Evolutionary conservation across 2,888 invertebrate species (phyloP), one percentile per base, ranked within the genome.

Genomic region (Ennomos erosarius): DNA sequence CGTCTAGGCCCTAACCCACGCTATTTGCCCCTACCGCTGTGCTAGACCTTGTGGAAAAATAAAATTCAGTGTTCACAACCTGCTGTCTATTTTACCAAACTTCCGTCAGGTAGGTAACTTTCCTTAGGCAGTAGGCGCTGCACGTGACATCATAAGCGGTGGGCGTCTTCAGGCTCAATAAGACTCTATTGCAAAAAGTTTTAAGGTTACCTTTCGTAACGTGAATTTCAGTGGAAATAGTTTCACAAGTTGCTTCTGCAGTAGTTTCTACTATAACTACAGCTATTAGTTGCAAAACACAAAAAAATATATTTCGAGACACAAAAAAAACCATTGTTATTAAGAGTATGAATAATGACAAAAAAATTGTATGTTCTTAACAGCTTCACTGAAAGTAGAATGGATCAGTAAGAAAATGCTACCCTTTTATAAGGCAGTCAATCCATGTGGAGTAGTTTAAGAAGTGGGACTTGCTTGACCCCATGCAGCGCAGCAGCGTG

Each of bases 181-280:
- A n/a, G 16, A 16, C 1, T 1, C 16, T 16, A 16, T 16, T 16
- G 16, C 16, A 16, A 16, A 16, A 16, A 16, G 16, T 16, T 16
- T 16, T 36, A 36, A 36, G 10, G 88, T 3, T 6, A 96, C 96
- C 96, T 94, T 98, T 98, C 48, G 96, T 96, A 63, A 98, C 93
- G 81, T 97, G 97, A 75, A 98, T 95, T 85, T 97, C 97, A 9
- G 97, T 96, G 51, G 96, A 96, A 57, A 97, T 87, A 2, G 97
- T 97, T 86, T 98, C 98, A 82, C 98, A 98, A 68, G 94, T 95
- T 85, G 97, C 97, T 74, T 96, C 96, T 34, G 83, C 84, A 45
- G 64, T 63, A 71, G 76, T 70, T 36, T 63, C 67, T 47, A 75
- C 33, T 10, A 75, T 68, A 42, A 76, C 38, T 8, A 76, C 40